These are phyloP conservation scores for Nyctibius grandis DNA, from an alignment of 2,797 vertebrate species.

Conservation along the genomic window DNA sequence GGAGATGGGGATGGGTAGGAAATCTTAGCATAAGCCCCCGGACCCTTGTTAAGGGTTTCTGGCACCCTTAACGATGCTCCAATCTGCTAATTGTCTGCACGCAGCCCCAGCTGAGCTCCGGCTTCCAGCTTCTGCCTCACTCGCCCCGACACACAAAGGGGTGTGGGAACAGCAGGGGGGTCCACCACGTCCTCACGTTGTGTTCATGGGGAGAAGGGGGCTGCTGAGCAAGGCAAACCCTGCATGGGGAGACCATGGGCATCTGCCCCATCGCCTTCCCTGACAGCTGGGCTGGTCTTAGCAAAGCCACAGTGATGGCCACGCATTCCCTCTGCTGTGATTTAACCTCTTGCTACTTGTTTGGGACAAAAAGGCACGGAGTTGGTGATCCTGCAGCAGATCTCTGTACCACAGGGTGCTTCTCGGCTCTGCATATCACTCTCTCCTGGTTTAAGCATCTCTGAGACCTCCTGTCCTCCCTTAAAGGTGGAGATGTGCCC, in stretches of 20 bases:
- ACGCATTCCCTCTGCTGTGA: fast-evolving
- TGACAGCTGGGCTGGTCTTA: fast-evolving
- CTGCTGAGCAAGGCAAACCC: not conserved
- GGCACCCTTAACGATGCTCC: not conserved
- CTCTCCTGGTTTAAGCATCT: not conserved
- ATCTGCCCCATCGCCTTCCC: not conserved
- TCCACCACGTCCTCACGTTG: fast-evolving
- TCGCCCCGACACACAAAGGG: not conserved
- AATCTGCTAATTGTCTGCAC: not conserved
- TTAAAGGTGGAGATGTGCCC: not conserved
- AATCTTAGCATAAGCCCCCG: not conserved
- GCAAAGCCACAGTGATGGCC: fast-evolving
- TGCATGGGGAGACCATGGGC: fast-evolving
- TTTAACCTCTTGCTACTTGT: not conserved
- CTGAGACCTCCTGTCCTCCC: not conserved
- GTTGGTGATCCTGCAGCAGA: not conserved
- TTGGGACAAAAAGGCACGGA: not conserved
- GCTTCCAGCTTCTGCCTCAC: not conserved
- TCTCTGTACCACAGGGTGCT: not conserved
- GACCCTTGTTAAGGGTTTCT: not conserved
- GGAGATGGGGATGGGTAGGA: not conserved
- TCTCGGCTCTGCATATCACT: not conserved
- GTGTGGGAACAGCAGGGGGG: not conserved
- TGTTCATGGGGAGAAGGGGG: not conserved
- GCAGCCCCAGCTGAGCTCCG: not conserved